These are phyloP conservation scores for Melipona bicolor DNA, from an alignment of 2,888 invertebrate species.

Conservation along the genomic window DNA sequence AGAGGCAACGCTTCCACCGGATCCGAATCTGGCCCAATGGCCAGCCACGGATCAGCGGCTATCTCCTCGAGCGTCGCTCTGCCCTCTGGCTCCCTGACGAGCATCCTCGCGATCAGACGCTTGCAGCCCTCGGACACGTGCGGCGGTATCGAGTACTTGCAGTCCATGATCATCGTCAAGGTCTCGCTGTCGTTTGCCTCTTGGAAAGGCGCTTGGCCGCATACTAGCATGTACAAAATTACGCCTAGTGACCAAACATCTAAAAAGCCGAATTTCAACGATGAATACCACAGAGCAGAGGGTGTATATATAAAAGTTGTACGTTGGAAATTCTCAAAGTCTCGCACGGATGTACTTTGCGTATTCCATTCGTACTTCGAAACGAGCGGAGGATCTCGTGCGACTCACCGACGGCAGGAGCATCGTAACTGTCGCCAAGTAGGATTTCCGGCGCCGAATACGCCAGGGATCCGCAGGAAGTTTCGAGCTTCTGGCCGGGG, in stretches of 20 bases:
- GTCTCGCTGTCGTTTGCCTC: conserved; percentile 99
- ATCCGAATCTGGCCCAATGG: conserved; percentile 85
- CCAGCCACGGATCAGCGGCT: conserved; percentile 93
- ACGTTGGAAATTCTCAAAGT: too few species aligned
- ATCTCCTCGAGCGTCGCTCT: conserved; percentile 95
- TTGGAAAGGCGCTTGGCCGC: conserved; percentile 98
- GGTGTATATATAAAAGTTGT: too few species aligned
- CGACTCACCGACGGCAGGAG: conserved; percentile 96
- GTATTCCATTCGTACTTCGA: too few species aligned
- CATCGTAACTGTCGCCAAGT: conserved; percentile 99
- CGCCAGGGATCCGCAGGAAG: conserved; percentile 98
- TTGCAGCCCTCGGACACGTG: conserved; percentile 95
- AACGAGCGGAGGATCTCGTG: neutral
- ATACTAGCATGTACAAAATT: conserved; percentile 98
- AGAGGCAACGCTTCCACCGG: conserved; percentile 90
- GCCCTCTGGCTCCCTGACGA: conserved; percentile 96
- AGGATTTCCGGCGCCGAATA: conserved; percentile 99
- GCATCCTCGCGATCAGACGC: conserved; percentile 95
- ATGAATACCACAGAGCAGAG: neutral
- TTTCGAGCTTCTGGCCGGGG: conserved; percentile 98
- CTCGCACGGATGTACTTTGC: too few species aligned
- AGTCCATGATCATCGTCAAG: conserved; percentile 99
- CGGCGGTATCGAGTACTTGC: conserved; percentile 96
- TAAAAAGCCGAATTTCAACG: conserved; percentile 71
- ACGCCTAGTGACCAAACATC: conserved; percentile 99